phyloP scores from a whole-genome alignment of 2,113 vertebrate genomes.

The Caloenas nicobarica region DNA sequence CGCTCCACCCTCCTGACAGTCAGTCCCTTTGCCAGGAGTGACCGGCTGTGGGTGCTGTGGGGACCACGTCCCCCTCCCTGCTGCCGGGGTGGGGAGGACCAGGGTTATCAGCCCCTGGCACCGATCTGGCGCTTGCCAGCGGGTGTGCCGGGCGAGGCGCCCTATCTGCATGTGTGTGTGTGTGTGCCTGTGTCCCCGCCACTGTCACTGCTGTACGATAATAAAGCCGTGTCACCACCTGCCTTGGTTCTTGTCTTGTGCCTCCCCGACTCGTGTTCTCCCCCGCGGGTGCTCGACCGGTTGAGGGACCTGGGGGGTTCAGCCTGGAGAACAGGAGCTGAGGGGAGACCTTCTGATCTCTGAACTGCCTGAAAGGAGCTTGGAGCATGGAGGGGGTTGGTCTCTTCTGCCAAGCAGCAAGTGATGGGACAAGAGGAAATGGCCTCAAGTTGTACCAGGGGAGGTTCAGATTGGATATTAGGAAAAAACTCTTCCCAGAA shows the following conservation, averaged over 20 bases:
- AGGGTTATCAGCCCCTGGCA: neutral
- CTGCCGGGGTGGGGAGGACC: rapidly evolving
- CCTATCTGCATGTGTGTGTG: conserved; percentile 27
- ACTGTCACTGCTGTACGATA: neutral
- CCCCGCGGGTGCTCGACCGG: too few relatives aligned
- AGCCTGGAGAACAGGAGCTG: too few relatives aligned
- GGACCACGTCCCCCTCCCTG: neutral
- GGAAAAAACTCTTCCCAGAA: too few relatives aligned
- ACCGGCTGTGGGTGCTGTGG: neutral
- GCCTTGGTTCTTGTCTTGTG: neutral
- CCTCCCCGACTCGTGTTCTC: neutral
- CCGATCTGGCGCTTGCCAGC: neutral
- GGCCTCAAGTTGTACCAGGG: too few relatives aligned
- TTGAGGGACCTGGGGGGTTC: too few relatives aligned
- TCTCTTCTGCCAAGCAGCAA: too few relatives aligned
- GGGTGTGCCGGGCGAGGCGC: neutral
- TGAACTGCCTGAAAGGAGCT: too few relatives aligned
- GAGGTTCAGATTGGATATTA: too few relatives aligned
- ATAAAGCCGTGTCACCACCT: conserved; percentile 50
- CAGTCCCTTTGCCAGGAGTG: neutral
- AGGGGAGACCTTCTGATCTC: too few relatives aligned
- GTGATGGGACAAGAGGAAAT: too few relatives aligned
- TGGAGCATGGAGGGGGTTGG: too few relatives aligned
- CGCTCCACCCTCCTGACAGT: neutral
- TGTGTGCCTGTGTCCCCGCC: neutral